A percentile compares a stretch with the other conserved stretches of the same genome.
Evolutionary conservation across 2,888 invertebrate species (phyloP).

Genomic region (Drosophila diplacantha): DNA sequence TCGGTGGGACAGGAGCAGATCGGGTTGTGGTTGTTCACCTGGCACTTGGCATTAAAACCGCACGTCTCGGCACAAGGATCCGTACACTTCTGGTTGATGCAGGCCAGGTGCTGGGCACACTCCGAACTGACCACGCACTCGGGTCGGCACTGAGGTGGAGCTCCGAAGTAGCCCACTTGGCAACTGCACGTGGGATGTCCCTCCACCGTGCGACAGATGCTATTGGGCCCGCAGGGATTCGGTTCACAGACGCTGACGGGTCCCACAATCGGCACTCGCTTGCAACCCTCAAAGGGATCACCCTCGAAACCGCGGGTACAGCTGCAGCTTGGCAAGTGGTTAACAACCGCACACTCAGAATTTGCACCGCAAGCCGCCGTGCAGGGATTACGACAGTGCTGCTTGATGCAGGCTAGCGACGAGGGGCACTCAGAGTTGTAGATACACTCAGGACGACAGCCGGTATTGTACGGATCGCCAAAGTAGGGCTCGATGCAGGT

Average conservation of each 20-base stretch:
- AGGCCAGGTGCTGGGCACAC: constrained; percentile 86
- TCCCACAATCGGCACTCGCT: constrained; percentile 78
- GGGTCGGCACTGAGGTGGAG: constrained; percentile 87
- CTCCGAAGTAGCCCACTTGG: constrained; percentile 84
- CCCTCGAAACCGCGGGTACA: constrained; percentile 87
- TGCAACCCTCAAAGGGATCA: constrained; percentile 89
- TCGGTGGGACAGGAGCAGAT: constrained; percentile 86
- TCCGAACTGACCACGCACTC: constrained; percentile 89
- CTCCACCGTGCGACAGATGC: constrained; percentile 84
- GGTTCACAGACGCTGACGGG: constrained; percentile 83
- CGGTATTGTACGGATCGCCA: constrained; percentile 90
- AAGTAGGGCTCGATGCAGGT: constrained; percentile 92
- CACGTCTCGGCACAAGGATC: constrained; percentile 88
- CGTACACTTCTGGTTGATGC: constrained; percentile 86
- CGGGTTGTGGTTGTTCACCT: constrained; percentile 88
- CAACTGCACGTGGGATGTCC: constrained; percentile 88
- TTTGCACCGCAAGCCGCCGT: constrained; percentile 89
- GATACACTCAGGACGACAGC: constrained; percentile 91
- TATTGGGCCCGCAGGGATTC: constrained; percentile 88
- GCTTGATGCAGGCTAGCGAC: constrained; percentile 87
- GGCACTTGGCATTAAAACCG: constrained; percentile 87
- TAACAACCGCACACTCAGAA: constrained; percentile 88
- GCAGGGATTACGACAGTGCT: constrained; percentile 92
- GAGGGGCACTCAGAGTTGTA: constrained; percentile 89
- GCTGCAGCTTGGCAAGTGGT: constrained; percentile 89